Evolutionary conservation across 2,113 vertebrate species (phyloP).

Genomic region (Epinephelus lanceolatus): DNA sequence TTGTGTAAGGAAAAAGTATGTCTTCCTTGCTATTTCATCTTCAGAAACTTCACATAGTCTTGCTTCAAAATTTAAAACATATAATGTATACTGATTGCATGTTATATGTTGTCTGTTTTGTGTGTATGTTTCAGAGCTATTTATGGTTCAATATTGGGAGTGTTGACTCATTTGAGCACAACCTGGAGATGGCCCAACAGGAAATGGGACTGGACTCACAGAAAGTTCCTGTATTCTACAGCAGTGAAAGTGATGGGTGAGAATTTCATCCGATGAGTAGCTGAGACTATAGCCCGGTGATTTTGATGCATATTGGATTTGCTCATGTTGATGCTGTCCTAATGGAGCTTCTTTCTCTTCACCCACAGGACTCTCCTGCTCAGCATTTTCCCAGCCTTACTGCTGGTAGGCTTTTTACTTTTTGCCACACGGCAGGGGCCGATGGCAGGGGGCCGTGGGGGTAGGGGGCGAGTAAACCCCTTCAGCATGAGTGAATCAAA

Average conservation of each 20-base stretch:
- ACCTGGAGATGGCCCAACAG: slow-evolving; percentile 92
- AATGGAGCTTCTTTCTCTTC: neutral
- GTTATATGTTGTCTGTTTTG: neutral
- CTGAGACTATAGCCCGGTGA: neutral
- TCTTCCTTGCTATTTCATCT: neutral
- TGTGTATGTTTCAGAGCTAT: slow-evolving; percentile 82
- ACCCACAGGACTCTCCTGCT: slow-evolving; percentile 87
- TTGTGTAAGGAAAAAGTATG: neutral
- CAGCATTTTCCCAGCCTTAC: slow-evolving; percentile 89
- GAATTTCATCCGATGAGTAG: slow-evolving; percentile 15
- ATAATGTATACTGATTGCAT: neutral
- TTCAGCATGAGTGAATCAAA: slow-evolving; percentile 95
- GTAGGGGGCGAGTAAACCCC: slow-evolving; percentile 89
- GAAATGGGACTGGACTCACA: slow-evolving; percentile 86
- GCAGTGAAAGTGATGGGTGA: slow-evolving; percentile 93
- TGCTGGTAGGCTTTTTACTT: slow-evolving; percentile 90
- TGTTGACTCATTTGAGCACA: slow-evolving; percentile 95
- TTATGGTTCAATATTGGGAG: slow-evolving; percentile 99
- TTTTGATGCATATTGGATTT: neutral
- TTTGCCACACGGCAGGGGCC: slow-evolving; percentile 89
- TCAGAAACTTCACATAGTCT: neutral
- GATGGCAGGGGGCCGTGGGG: slow-evolving; percentile 85
- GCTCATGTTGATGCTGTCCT: neutral
- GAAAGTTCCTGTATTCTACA: slow-evolving; percentile 92
- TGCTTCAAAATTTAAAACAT: neutral